phyloP scores from a whole-genome alignment of 2,888 invertebrate genomes.

The Dynastes tityus region DNA sequence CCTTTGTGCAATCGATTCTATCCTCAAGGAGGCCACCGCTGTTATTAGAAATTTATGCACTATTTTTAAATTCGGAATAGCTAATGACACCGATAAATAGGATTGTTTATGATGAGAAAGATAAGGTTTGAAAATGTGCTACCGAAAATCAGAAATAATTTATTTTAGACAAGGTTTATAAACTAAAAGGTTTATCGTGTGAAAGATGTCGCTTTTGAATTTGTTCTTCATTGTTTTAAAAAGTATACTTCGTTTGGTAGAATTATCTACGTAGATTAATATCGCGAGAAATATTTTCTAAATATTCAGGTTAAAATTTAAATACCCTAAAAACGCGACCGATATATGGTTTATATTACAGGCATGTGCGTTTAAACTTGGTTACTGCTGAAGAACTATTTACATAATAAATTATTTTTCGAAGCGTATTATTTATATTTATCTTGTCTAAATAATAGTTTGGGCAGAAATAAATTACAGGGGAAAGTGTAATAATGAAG shows the following conservation, averaged over 20 bases:
- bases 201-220: slow-evolving; percentile 30
- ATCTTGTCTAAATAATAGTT: too few species aligned
- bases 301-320: too few species aligned
- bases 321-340: too few species aligned
- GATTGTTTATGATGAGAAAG: slow-evolving; percentile 35
- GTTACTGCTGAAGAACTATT: too few species aligned
- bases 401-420: too few species aligned
- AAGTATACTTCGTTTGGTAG: neutral
- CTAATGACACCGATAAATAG: slow-evolving; percentile 28
- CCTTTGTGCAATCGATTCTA: slow-evolving; percentile 40
- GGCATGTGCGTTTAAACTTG: too few species aligned
- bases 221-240: slow-evolving; percentile 10
- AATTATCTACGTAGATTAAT: neutral
- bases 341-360: too few species aligned
- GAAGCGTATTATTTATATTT: too few species aligned
- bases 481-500: slow-evolving; percentile 5
- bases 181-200: slow-evolving; percentile 34
- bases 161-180: slow-evolving; percentile 28
- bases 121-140: slow-evolving; percentile 26
- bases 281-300: neutral
- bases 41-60: slow-evolving; percentile 47
- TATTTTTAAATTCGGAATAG: slow-evolving; percentile 36
- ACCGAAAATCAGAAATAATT: slow-evolving; percentile 30
- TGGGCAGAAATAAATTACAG: slow-evolving; percentile 12
- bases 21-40: slow-evolving; percentile 28